Evolutionary conservation across 2,113 vertebrate genomes (phyloP).

Genomic region (Vireo altiloquus): DNA sequence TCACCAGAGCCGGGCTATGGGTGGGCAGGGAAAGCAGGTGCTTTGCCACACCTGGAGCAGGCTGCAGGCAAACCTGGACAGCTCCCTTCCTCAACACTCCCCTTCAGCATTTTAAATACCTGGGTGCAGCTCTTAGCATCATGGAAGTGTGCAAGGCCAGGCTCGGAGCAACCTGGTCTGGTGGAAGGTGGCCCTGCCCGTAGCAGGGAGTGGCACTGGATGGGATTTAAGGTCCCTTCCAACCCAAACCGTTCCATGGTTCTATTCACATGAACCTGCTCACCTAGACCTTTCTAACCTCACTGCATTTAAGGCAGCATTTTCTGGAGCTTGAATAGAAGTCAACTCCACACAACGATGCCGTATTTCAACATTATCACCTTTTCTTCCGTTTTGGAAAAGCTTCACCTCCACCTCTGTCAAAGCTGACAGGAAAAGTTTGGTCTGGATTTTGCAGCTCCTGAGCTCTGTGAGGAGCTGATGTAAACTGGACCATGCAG

Average conservation of each 20-base stretch:
- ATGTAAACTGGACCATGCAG: neutral
- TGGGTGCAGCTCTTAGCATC: neutral
- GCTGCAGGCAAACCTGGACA: neutral
- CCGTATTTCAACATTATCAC: neutral
- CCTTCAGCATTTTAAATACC: neutral
- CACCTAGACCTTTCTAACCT: neutral
- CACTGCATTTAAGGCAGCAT: neutral
- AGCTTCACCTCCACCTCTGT: neutral
- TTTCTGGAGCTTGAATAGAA: neutral
- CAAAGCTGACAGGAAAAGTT: neutral
- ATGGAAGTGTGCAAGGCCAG: neutral
- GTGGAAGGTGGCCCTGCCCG: neutral
- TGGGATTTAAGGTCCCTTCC: neutral
- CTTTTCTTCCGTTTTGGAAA: neutral
- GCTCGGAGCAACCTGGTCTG: neutral
- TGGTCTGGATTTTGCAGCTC: neutral
- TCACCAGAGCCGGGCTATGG: neutral
- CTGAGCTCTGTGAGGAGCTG: neutral
- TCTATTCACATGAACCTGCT: neutral
- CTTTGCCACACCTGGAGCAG: neutral
- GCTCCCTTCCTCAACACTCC: neutral
- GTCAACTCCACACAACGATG: neutral
- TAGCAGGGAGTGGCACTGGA: accelerated
- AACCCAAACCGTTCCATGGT: neutral
- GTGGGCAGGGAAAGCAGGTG: neutral